These are phyloP conservation scores for Dasyornis broadbenti DNA, from an alignment of 2,113 vertebrate genomes.

Conservation along the genomic window DNA sequence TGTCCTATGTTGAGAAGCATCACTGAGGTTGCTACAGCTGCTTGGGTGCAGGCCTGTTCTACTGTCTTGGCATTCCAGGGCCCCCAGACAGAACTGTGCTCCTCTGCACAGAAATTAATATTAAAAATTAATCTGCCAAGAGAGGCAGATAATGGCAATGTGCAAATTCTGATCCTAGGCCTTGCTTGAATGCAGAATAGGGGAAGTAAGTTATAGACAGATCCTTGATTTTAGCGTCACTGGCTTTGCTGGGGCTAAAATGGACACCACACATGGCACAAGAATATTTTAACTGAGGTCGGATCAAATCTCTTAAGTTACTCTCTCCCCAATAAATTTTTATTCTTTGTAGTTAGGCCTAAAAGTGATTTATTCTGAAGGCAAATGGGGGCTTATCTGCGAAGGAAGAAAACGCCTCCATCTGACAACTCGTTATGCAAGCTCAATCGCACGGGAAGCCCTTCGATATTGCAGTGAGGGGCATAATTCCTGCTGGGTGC, in stretches of 20 bases:
- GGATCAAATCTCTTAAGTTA: background rate
- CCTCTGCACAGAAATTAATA: background rate
- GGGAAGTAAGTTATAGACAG: background rate
- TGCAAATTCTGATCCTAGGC: background rate
- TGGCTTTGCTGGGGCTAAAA: background rate
- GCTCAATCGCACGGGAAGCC: background rate
- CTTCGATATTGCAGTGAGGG: background rate
- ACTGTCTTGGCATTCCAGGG: background rate
- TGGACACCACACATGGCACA: accelerated
- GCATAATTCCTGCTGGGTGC: background rate
- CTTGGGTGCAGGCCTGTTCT: background rate
- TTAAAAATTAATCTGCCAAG: no score
- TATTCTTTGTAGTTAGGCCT: background rate
- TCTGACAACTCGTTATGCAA: background rate
- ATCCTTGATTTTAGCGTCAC: background rate
- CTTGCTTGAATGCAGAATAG: background rate
- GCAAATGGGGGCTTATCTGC: background rate
- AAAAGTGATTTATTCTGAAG: background rate
- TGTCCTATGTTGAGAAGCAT: background rate
- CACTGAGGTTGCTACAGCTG: background rate
- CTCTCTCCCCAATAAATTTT: background rate
- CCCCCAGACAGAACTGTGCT: background rate
- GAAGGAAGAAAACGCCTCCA: background rate
- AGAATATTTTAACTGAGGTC: background rate
- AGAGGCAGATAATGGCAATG: background rate